Base-by-base conservation (phyloP, 53 echinoderm and acorn worm species). In the Zoroaster sp. region DNA sequence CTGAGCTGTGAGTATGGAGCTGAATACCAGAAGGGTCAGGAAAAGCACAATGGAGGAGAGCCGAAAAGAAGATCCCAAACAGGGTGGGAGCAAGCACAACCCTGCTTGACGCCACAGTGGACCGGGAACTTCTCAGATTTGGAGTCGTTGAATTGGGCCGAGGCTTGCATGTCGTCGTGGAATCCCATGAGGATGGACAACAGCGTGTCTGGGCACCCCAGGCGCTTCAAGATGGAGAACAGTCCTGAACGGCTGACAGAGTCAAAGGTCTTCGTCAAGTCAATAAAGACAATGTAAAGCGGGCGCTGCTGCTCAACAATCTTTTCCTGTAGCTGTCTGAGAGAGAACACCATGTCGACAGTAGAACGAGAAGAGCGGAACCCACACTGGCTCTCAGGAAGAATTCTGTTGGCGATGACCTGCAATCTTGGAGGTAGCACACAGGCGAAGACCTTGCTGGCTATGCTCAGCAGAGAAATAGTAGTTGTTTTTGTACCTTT, bases 251-350 rank as follows among this genome's bases (percentile, higher is more conserved):
- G 21, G 18, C 54, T 68, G 18, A 86, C 72, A 33, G 46, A 63
- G 69, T 88, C 79, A 25, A 88, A 76, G 4, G 77, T 76, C 37
- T 88, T 88, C 7, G 63, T 88, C 53, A 88, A 38, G 49, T 88
- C 89, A 11, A 88, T 46, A 25, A 88, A 88, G 39, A 69, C 70
- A 63, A 86, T 33, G 13, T 86, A 46, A 28, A 73, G 74, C 32
- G 71, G 85, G 33, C 30, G 36, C 0, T 85, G 33, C 35, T 69
- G 35, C 46, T 38, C 20, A 37, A 70, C 43, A 40, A 8, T n/a
- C 35, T 75, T 85, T 5, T 71, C 70, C 71, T 85, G 85, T 3
- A 85, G 4, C 85, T 71, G 71, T 11, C 49, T 10, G 2, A 85
- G 85, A 21, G 72, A 70, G 51, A 86, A 71, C 1, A 86, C 72